Percentiles rank a stretch among this genome's conserved stretches.
phyloP scores from a whole-genome alignment of 2,797 vertebrate genomes.

The Coluber constrictor region DNA sequence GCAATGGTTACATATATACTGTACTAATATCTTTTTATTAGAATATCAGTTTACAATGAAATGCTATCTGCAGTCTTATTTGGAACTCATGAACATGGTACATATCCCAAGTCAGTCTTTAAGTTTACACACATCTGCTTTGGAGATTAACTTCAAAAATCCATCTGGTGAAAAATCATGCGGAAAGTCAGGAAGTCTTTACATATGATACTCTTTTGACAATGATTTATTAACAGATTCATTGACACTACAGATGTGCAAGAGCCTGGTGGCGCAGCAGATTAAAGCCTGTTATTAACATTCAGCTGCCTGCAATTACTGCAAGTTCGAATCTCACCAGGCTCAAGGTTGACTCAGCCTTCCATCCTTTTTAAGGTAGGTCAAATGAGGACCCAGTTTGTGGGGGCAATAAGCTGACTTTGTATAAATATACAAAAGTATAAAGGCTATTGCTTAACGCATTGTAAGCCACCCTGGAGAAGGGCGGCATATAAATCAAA shows the following conservation, averaged over 20 bases:
- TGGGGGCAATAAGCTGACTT: too few species aligned
- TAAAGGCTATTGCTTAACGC: too few species aligned
- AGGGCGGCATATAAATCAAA: too few species aligned
- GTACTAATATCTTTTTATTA: not conserved
- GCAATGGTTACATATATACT: not conserved
- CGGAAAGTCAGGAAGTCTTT: not conserved
- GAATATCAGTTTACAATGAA: not conserved
- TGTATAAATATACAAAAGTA: too few species aligned
- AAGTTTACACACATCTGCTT: not conserved
- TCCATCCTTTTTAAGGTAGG: too few species aligned
- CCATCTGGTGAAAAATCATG: not conserved
- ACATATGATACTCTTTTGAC: not conserved
- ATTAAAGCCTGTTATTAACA: too few species aligned
- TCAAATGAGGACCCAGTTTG: too few species aligned
- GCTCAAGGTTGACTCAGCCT: too few species aligned
- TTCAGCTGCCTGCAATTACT: too few species aligned
- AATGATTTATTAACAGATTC: not conserved
- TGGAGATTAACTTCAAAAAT: not conserved
- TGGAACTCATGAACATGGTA: not conserved
- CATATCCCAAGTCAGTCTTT: not conserved
- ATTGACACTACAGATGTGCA: not conserved
- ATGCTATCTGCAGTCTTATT: not conserved
- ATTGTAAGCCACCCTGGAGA: too few species aligned
- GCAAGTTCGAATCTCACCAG: too few species aligned
- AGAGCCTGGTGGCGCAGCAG: not conserved